Evolutionary conservation across 1,140 invertebrate genomes (phyloP).

Genomic region (Nasonia longicornis): DNA sequence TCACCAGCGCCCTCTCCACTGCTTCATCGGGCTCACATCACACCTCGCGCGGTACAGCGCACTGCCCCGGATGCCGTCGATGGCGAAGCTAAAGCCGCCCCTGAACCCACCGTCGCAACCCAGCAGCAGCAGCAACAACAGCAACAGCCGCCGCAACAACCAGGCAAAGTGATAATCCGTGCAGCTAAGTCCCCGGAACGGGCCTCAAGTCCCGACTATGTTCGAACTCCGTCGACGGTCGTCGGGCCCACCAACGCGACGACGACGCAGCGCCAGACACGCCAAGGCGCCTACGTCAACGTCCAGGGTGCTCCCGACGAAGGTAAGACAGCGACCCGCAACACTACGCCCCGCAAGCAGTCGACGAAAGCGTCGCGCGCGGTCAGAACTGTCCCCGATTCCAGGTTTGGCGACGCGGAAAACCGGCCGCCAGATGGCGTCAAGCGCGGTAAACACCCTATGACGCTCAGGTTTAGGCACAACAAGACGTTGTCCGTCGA

Average conservation of each 20-base stretch:
- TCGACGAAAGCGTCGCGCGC: neutral
- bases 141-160: conserved; percentile 60
- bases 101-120: conserved; percentile 52
- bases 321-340: conserved; percentile 42
- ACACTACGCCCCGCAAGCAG: neutral
- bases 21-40: conserved; percentile 61
- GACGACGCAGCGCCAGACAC: conserved; percentile 57
- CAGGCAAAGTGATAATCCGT: conserved; percentile 77
- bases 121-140: conserved; percentile 3
- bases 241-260: conserved; percentile 69
- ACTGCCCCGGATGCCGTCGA: conserved; percentile 64
- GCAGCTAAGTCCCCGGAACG: conserved; percentile 71
- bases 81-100: conserved; percentile 59
- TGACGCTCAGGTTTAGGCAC: conserved; percentile 28
- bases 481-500: conserved; percentile 23
- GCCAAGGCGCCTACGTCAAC: conserved; percentile 77
- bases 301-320: conserved; percentile 72
- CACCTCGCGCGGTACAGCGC: conserved; percentile 63
- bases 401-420: neutral
- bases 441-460: neutral
- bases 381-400: conserved; percentile 6
- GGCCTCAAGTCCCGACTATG: conserved; percentile 72
- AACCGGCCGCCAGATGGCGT: neutral
- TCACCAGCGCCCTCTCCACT: conserved; percentile 67
- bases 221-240: conserved; percentile 73